Evolutionary conservation across 2,888 invertebrate species (phyloP).

Genomic region (Labia minor): DNA sequence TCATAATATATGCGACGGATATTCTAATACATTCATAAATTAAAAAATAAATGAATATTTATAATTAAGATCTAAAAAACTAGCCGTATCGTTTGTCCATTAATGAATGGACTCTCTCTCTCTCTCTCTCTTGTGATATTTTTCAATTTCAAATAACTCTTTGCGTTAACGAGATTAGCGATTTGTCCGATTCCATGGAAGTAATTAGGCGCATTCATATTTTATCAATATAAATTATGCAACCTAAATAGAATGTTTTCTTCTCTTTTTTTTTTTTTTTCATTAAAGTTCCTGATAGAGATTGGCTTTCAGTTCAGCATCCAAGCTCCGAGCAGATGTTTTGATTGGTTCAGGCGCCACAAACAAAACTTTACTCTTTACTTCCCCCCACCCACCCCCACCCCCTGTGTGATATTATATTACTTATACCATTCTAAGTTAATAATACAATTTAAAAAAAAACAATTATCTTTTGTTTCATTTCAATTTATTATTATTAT

Average conservation of each 20-base stretch:
- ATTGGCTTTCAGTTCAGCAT: no score
- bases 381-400: no score
- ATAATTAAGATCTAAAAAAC: slow-evolving; percentile 5
- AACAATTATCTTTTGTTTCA: no score
- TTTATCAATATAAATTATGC: neutral
- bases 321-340: no score
- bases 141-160: slow-evolving; percentile 13
- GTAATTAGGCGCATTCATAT: neutral
- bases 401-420: no score
- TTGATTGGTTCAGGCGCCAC: no score
- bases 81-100: neutral
- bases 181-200: neutral
- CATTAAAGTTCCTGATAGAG: no score
- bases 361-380: no score
- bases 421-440: no score
- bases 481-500: no score
- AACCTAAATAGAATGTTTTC: neutral
- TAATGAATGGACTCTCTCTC: neutral
- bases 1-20: neutral
- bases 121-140: neutral
- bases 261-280: neutral
- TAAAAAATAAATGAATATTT: slow-evolving; percentile 13
- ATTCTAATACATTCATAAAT: slow-evolving; percentile 1
- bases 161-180: slow-evolving; percentile 1
- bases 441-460: no score